Base-by-base conservation (phyloP, 1,140 invertebrate genomes). In the Nasonia vitripennis region DNA sequence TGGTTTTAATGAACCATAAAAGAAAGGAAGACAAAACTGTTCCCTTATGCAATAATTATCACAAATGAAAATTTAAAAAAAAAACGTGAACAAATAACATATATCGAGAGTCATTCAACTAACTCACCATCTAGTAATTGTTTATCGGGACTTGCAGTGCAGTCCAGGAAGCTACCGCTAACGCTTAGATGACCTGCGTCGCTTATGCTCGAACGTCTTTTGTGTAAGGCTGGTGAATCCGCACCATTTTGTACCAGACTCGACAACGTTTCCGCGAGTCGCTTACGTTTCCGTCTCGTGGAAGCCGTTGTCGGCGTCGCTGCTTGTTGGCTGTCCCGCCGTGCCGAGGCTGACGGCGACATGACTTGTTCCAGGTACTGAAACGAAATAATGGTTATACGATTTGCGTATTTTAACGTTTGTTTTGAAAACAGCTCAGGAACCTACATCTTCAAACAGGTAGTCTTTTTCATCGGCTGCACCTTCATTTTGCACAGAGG, bases 401-500 rank as follows among this genome's bases (percentile, higher is more conserved):
- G 17, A 51, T 17, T 27, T 14, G 7, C 27, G 62, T 11, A 55
- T 10, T 48, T 23, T n/a, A 34, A 55, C 27, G 27, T 78, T 55
- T 62, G 27, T 2, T 71, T 80, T 68, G 27, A 45, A 80, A 48
- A 81, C 27, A 7, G 67, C 31, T 62, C 6, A 71, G 51, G 85
- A 83, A 89, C 89, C 91, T 89, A 97, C 96, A 93, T 97, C 95
- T 94, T 96, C 96, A 89, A 97, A 97, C 23, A 97, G 94, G 93
- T 98, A 98, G 85, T 98, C 96, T 88, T 96, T 96, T 92, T 99
- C 98, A 90, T 97, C 96, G 70, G 97, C 97, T 91, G 98, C 97
- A 87, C 96, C 97, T 89, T 98, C 97, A 94, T 99, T 98, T 93
- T 99, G 98, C 79, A 99, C 97, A 68, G 98, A 98, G 0, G 96